These are phyloP conservation scores for Palythoa grandis DNA, from an alignment of 92 coral and sea anemone species.

Conservation along the genomic window DNA sequence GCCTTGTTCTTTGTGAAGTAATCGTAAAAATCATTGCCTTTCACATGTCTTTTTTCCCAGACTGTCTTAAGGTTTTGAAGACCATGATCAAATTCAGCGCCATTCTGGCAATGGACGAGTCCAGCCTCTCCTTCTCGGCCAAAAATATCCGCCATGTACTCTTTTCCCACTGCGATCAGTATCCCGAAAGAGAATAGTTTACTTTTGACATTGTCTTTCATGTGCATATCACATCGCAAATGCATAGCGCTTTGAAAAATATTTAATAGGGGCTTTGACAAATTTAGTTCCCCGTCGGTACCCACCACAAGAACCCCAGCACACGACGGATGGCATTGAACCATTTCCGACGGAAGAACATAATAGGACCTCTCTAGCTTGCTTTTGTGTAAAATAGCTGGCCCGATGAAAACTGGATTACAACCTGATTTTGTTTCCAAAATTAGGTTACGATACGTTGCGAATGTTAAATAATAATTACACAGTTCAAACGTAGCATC, in stretches of 20 bases:
- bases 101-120: slow-evolving; percentile 43
- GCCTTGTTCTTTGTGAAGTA: slow-evolving; percentile 38
- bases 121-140: slow-evolving; percentile 44
- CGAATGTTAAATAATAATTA: slow-evolving; percentile 54
- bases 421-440: not conserved
- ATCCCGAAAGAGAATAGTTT: slow-evolving; percentile 21
- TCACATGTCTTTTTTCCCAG: slow-evolving; percentile 52
- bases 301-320: slow-evolving; percentile 25
- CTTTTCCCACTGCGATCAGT: slow-evolving; percentile 16
- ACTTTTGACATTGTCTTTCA: slow-evolving; percentile 24
- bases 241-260: slow-evolving; percentile 24
- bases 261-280: slow-evolving; percentile 22
- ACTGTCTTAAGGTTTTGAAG: slow-evolving; percentile 20
- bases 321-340: slow-evolving; percentile 43
- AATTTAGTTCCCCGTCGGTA: slow-evolving; percentile 34
- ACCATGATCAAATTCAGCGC: slow-evolving; percentile 40
- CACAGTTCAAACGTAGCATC: slow-evolving; percentile 60
- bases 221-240: slow-evolving; percentile 52
- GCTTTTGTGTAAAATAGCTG: not conserved
- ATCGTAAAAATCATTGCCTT: slow-evolving; percentile 35
- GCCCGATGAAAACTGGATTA: slow-evolving; percentile 8
- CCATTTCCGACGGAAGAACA: slow-evolving; percentile 35
- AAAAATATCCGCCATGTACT: slow-evolving; percentile 52
- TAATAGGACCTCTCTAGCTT: not conserved
- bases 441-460: slow-evolving; percentile 23